Evolutionary conservation across 53 echinoderm and acorn worm genomes (phyloP).

Genomic region (Paracentrotus lividus): DNA sequence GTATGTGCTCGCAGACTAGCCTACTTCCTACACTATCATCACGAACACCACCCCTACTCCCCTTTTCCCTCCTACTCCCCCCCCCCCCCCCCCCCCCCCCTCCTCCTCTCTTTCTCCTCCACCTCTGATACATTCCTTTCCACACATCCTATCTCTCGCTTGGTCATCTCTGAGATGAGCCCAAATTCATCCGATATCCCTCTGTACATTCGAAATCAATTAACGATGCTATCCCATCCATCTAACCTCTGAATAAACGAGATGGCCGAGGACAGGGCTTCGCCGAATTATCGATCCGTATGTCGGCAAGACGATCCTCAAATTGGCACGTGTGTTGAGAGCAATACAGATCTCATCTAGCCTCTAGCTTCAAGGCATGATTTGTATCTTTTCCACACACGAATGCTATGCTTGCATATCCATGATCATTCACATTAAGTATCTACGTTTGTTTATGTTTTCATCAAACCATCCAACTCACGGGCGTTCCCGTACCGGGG

Average conservation of each 20-base stretch:
- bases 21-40: not conserved
- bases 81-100: not conserved
- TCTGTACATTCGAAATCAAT: conserved; percentile 1
- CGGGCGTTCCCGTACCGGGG: no score
- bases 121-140: not conserved
- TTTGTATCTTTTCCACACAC: not conserved
- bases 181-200: not conserved
- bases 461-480: no score
- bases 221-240: not conserved
- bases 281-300: conserved; percentile 23
- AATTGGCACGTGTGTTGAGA: conserved; percentile 22
- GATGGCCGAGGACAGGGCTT: conserved; percentile 7
- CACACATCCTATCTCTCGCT: not conserved
- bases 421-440: no score
- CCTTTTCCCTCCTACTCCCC: not conserved
- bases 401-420: not conserved
- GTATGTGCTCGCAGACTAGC: no score
- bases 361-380: not conserved
- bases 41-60: not conserved
- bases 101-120: not conserved
- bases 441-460: no score
- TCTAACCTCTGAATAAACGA: not conserved
- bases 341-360: not conserved
- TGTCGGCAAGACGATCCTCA: conserved; percentile 33
- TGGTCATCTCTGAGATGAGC: not conserved